phyloP scores from a whole-genome alignment of 2,888 invertebrate genomes.

The Rhopalosiphum nymphaeae region DNA sequence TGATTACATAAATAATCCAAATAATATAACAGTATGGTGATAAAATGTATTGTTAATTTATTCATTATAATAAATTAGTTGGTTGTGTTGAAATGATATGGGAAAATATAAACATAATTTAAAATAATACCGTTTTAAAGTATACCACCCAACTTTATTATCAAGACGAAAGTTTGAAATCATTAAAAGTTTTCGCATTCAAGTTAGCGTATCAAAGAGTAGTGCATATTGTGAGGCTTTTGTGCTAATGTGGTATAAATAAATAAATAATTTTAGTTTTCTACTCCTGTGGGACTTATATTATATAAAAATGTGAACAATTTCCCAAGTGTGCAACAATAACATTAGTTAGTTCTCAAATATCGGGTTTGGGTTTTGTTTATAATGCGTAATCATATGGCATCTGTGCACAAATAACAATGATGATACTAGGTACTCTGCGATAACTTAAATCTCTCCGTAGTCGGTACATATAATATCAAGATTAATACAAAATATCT shows the following conservation, averaged over 20 bases:
- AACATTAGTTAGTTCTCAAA: constrained; percentile 6
- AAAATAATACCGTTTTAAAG: constrained; percentile 1
- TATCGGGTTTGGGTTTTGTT: neutral
- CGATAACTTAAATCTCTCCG: neutral
- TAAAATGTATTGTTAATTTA: neutral
- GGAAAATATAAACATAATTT: neutral
- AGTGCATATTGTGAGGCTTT: neutral
- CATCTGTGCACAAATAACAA: neutral
- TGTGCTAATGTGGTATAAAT: neutral
- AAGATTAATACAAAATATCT: neutral
- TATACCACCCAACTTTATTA: neutral
- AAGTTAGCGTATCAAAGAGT: neutral
- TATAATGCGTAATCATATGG: neutral
- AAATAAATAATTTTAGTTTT: neutral
- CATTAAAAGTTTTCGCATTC: constrained; percentile 28
- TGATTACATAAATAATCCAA: neutral
- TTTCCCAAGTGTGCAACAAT: neutral
- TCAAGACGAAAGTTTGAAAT: neutral
- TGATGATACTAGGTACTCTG: too few species aligned
- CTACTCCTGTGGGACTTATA: neutral
- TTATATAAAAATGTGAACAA: neutral
- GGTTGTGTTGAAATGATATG: neutral
- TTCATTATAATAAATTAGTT: neutral
- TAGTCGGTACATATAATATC: neutral
- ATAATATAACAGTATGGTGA: neutral